Base-by-base conservation (phyloP, 2,888 invertebrate species). In the Ametastegia equiseti region DNA sequence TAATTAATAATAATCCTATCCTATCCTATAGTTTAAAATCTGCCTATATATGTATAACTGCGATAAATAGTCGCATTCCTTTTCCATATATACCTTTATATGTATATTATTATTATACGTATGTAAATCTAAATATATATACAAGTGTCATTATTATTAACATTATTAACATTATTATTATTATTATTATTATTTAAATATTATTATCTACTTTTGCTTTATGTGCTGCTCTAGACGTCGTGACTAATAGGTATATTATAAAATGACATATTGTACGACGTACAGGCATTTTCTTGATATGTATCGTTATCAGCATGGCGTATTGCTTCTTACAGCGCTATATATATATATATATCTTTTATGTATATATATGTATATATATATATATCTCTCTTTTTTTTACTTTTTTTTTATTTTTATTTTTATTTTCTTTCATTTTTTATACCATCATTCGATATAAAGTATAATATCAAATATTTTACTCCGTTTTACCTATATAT, bases 231-330 rank as follows among this genome's bases (percentile, higher is more conserved):
- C 71, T 45, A 71, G 47, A 71, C 75, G 75, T 75, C 75, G 30
- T 11, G 23, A 30, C 27, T 60, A 60, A 15, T 60, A 60, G 11
- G n/a, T 67, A 45, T 71, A 45, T 6, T 73, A 50, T 67, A n/a
- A 2, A 27, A n/a, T 13, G 1, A 67, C 13, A 73, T 73, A 33
- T 27, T 50, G 50, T 73, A 78, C 77, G 75, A 75, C 85, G 65
- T 84, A 81, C 87, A 89, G 89, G 89, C 88, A 88, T 88, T 88
- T n/a, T 88, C 81, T 85, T 89, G 89, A 89, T 89, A 89, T 89
- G 89, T 88, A 88, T 89, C 88, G 87, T 88, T 88, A n/a, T 79
- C 78, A 81, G 81, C 81, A 81, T 81, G 81, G 81, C 81, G 50
- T 81, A 81, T 81, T 81, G 81, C 81, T 81, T 36, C 42, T 81